Evolutionary conservation across 2,113 vertebrate genomes (phyloP).

Genomic region (Tyto alba): DNA sequence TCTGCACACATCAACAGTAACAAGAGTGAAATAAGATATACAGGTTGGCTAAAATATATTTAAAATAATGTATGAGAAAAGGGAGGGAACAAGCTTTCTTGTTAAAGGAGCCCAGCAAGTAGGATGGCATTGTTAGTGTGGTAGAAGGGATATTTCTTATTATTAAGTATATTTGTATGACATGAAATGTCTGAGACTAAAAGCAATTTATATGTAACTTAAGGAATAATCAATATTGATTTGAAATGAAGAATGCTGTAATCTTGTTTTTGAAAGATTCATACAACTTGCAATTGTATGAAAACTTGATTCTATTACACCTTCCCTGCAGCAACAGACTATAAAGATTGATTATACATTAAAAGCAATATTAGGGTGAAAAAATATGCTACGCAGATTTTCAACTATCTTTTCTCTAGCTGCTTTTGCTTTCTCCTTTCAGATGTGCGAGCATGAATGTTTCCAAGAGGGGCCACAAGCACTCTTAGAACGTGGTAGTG

Average conservation of each 20-base stretch:
- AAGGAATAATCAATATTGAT: constrained; percentile 27
- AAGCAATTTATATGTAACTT: constrained; percentile 47
- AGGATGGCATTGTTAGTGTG: neutral
- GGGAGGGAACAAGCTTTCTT: neutral
- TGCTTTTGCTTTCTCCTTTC: neutral
- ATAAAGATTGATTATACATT: constrained; percentile 58
- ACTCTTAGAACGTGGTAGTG: neutral
- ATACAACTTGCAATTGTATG: neutral
- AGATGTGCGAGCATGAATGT: neutral
- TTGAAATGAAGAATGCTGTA: constrained; percentile 12
- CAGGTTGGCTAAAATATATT: neutral
- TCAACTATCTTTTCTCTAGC: neutral
- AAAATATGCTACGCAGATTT: neutral
- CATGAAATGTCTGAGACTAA: constrained; percentile 17
- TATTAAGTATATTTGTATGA: constrained; percentile 35
- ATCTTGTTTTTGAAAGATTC: constrained; percentile 32
- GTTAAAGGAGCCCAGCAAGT: neutral
- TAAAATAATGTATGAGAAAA: neutral
- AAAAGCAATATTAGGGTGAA: constrained; percentile 19
- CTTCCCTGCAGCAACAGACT: constrained; percentile 38
- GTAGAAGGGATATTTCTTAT: neutral
- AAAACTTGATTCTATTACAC: constrained; percentile 43
- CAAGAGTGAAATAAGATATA: neutral
- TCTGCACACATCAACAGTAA: neutral
- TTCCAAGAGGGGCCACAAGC: neutral